phyloP scores from a whole-genome alignment of 2,797 vertebrate genomes.

The Phataginus tetradactyla region DNA sequence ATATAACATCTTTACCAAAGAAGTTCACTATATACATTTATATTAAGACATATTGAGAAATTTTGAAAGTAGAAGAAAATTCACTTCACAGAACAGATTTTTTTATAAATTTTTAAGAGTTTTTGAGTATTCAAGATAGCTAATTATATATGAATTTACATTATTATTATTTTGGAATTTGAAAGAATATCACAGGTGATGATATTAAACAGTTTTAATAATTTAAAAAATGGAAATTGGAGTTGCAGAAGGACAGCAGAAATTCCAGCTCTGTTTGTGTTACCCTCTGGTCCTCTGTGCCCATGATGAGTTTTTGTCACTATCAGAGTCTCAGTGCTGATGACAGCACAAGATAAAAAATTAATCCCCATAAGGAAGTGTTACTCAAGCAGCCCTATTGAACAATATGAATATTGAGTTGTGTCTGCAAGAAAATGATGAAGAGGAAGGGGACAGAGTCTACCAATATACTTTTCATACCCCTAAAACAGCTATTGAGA shows the following conservation, averaged over 20 bases:
- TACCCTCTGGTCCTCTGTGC: background rate
- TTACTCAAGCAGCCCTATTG: background rate
- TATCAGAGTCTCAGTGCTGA: background rate
- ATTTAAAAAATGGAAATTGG: background rate
- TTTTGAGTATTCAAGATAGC: background rate
- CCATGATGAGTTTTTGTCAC: background rate
- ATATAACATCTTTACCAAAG: background rate
- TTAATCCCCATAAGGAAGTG: background rate
- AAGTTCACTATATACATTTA: background rate
- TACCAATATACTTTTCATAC: background rate
- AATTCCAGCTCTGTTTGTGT: background rate
- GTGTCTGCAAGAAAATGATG: slow-evolving; percentile 1
- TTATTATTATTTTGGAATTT: background rate
- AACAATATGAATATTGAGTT: slow-evolving; percentile 14
- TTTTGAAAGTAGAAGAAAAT: slow-evolving; percentile 19
- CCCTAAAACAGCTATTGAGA: background rate
- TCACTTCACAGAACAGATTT: background rate
- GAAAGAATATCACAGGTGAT: background rate
- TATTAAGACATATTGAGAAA: background rate
- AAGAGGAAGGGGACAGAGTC: background rate
- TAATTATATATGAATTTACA: background rate
- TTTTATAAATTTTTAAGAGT: background rate
- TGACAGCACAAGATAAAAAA: background rate
- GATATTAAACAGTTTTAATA: background rate
- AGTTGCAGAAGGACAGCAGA: background rate